Evolutionary conservation across 2,888 invertebrate genomes (phyloP), one percentile per base, ranked within the genome.

Genomic region (Tortricodes alternella): DNA sequence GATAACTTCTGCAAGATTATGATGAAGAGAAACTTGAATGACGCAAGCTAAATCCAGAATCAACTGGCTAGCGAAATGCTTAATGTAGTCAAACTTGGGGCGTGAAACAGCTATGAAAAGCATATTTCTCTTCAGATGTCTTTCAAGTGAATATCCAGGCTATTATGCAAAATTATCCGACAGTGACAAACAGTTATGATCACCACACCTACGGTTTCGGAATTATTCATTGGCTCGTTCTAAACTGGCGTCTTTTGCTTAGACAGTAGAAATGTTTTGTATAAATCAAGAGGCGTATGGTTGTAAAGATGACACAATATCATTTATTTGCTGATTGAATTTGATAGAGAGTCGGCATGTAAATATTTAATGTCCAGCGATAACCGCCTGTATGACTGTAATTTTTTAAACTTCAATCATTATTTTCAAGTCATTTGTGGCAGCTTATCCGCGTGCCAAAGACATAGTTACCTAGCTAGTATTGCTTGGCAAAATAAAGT

Each of bases 61-160:
- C 43, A 11, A 11, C 35, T 9, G 34, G 8, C 38, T 49, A 55
- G 49, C 23, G 29, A 37, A 44, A 65, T 64, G 63, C 70, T 73
- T 72, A 75, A 76, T 71, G 69, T 71, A 71, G 81, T 81, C 81
- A 85, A 76, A 82, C 79, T 50, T 37, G 29, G 50, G 56, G 49
- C 43, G 56, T 50, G 32, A 29, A 50, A 49, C 56, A 43, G 56
- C 49, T 50, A 37, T 38, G 32, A 43, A 50, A 50, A 56, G 38
- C 44, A 44, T 49, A 56, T 56, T 49, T 55, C 43, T 56, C 56
- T 50, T 50, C 44, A 56, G 50, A 38, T 32, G 56, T 56, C 55
- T 43, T 35, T 49, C 44, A 55, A 44, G 56, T 46, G 32, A 43
- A 37, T 50, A 43, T 43, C 56, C 50, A 44, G 43, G 29, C 29